phyloP scores from a whole-genome alignment of 2,797 vertebrate genomes.

The Dicrostonyx torquatus region DNA sequence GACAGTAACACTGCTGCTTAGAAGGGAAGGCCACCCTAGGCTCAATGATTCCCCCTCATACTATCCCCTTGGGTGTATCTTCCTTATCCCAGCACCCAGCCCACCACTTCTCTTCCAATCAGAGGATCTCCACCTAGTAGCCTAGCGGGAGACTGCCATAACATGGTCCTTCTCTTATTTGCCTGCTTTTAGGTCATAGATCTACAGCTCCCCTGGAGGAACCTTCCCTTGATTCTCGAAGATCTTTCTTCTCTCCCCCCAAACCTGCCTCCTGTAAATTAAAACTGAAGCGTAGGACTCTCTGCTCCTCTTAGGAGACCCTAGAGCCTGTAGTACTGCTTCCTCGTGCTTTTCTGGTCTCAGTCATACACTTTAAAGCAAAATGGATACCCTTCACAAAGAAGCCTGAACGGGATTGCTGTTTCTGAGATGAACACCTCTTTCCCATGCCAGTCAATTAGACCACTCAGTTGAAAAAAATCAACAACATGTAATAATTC shows the following conservation, averaged over 20 bases:
- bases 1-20: background rate
- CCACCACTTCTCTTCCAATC: background rate
- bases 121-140: background rate
- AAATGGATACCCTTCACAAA: background rate
- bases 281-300: background rate
- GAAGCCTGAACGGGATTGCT: background rate
- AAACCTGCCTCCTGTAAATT: background rate
- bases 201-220: background rate
- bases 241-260: background rate
- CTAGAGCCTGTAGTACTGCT: background rate
- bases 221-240: slow-evolving; percentile 10
- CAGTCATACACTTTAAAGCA: background rate
- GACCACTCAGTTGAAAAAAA: background rate
- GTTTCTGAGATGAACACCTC: slow-evolving; percentile 5
- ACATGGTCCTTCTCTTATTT: background rate
- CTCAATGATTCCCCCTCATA: background rate
- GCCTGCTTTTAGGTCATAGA: background rate
- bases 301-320: background rate
- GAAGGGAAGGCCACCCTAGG: background rate
- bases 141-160: background rate
- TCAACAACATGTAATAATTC: background rate
- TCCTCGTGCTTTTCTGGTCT: background rate
- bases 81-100: background rate
- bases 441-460: background rate
- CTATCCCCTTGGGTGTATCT: background rate